Percentiles rank a stretch among this genome's conserved stretches.
phyloP scores from a whole-genome alignment of 2,797 vertebrate genomes.

The Crenichthys baileyi region DNA sequence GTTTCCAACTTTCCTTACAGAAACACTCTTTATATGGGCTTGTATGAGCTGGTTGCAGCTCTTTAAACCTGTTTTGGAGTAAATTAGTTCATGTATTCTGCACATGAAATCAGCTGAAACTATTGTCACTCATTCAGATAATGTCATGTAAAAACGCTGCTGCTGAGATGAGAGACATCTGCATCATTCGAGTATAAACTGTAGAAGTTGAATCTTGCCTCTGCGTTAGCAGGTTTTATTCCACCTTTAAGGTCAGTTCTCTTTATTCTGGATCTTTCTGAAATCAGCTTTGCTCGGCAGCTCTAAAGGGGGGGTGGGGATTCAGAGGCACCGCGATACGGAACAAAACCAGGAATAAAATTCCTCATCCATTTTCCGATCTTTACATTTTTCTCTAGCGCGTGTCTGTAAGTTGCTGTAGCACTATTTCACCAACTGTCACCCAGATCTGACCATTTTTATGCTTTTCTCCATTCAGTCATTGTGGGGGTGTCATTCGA shows the following conservation, averaged over 20 bases:
- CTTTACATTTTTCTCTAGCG: background rate
- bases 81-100: background rate
- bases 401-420: background rate
- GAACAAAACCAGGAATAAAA: conserved; percentile 27
- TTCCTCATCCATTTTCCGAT: conserved; percentile 11
- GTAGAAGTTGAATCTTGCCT: background rate
- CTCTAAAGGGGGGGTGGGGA: conserved; percentile 39
- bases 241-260: background rate
- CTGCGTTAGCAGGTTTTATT: background rate
- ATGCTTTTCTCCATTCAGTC: conserved; percentile 45
- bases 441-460: conserved; percentile 14
- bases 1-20: background rate
- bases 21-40: background rate
- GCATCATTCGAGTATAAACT: background rate
- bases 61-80: background rate
- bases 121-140: background rate
- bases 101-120: background rate
- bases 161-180: no score
- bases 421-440: conserved; percentile 28
- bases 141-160: background rate
- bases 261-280: conserved; percentile 14
- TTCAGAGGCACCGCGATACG: conserved; percentile 17
- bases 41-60: background rate
- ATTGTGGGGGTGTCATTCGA: conserved; percentile 55
- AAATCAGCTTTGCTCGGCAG: conserved; percentile 20